phyloP scores from a whole-genome alignment of 2,888 invertebrate species.

The Elegia similella region DNA sequence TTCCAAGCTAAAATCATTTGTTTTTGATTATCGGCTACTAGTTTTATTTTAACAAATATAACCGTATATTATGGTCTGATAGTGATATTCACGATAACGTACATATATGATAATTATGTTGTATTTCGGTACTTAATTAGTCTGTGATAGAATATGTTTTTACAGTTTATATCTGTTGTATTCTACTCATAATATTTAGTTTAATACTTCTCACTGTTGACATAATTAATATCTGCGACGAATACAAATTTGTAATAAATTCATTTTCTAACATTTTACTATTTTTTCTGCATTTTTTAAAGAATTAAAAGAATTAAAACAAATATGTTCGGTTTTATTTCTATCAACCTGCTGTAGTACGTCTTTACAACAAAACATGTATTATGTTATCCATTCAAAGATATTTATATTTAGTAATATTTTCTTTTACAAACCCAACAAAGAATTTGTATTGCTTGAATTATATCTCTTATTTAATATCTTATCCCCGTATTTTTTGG shows the following conservation, averaged over 20 bases:
- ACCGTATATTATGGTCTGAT: slow-evolving; percentile 22
- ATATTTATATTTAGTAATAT: too few species aligned
- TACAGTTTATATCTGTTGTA: slow-evolving; percentile 36
- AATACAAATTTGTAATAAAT: slow-evolving; percentile 81
- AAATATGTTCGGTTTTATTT: slow-evolving; percentile 2
- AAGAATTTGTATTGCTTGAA: too few species aligned
- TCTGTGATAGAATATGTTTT: slow-evolving; percentile 67
- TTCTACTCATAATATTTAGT: slow-evolving; percentile 30
- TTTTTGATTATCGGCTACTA: slow-evolving; percentile 13
- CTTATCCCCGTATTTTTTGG: too few species aligned
- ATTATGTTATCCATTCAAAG: too few species aligned
- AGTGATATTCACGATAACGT: slow-evolving; percentile 16
- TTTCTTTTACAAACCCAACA: too few species aligned
- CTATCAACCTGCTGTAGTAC: not conserved
- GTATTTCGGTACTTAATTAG: slow-evolving; percentile 61
- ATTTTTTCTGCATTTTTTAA: slow-evolving; percentile 75
- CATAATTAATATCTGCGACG: slow-evolving; percentile 30
- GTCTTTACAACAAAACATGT: too few species aligned
- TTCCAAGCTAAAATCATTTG: slow-evolving; percentile 42
- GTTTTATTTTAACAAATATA: slow-evolving; percentile 14
- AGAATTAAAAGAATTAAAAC: slow-evolving; percentile 68
- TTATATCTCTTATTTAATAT: too few species aligned
- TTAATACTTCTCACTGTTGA: slow-evolving; percentile 26
- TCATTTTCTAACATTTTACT: slow-evolving; percentile 74
- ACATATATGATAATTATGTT: slow-evolving; percentile 15